Conservation (phyloP, 2,113 vertebrate genomes). For the Thermophis baileyi region DNA sequence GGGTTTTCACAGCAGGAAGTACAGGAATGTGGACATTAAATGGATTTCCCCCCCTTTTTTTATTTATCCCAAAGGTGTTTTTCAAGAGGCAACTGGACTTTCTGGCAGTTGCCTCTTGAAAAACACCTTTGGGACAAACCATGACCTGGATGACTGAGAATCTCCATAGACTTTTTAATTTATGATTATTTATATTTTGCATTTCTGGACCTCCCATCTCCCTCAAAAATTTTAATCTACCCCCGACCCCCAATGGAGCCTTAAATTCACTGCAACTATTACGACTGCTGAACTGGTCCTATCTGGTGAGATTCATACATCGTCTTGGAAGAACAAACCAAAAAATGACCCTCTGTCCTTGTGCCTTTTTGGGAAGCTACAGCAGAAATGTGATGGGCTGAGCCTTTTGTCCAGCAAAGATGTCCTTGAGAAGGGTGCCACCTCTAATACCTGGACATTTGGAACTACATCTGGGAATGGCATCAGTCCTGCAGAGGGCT, state of each 20-base stretch:
- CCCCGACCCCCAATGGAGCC: not conserved
- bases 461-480: not conserved
- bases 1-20: not conserved
- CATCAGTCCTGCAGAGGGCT: not conserved
- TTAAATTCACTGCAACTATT: not conserved
- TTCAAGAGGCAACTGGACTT: too few species aligned
- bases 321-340: not conserved
- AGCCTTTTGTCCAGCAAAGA: not conserved
- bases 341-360: not conserved
- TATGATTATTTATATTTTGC: too few species aligned
- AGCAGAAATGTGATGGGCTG: not conserved
- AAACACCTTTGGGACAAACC: too few species aligned
- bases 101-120: too few species aligned
- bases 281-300: not conserved
- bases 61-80: not conserved
- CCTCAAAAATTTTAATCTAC: not conserved
- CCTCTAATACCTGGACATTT: not conserved
- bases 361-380: not conserved
- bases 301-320: not conserved
- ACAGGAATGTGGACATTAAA: not conserved
- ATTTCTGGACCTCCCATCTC: not conserved
- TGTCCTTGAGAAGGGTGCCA: not conserved
- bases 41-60: not conserved
- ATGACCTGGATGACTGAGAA: too few species aligned
- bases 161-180: too few species aligned